Evolutionary conservation across 2,797 vertebrate genomes (phyloP).

Genomic region (Myotis pilosus): DNA sequence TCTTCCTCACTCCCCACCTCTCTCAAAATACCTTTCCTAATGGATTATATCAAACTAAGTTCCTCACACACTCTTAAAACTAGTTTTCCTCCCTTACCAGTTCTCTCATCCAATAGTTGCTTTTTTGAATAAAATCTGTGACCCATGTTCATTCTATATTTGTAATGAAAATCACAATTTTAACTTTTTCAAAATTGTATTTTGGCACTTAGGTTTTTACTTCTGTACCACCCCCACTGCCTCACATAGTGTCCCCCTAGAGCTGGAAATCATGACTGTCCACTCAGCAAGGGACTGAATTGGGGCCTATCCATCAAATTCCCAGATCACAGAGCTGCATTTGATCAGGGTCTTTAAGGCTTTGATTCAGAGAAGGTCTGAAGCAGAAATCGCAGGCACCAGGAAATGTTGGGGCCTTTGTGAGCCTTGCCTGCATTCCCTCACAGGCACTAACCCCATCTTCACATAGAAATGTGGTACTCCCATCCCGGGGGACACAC

Average conservation of each 20-base stretch:
- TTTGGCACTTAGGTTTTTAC: background rate
- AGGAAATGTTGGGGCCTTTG: background rate
- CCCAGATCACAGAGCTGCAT: background rate
- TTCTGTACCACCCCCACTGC: background rate
- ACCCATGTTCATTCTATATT: background rate
- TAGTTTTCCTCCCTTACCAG: background rate
- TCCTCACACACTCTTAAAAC: background rate
- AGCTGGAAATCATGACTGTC: background rate
- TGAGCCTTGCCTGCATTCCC: background rate
- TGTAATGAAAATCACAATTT: background rate
- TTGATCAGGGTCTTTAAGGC: background rate
- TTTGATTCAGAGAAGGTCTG: background rate
- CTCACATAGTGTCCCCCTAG: background rate
- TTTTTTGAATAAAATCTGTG: background rate
- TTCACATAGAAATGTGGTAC: background rate
- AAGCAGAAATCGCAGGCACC: background rate
- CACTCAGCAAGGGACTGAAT: background rate
- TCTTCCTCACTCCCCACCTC: background rate
- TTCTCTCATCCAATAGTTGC: background rate
- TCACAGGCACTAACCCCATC: background rate
- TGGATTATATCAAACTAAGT: background rate
- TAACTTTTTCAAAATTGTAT: background rate
- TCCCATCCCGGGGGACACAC: background rate
- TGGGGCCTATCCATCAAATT: background rate
- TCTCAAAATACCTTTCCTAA: background rate